A percentile compares a stretch with the other conserved stretches of the same genome.
Conservation (phyloP, 2,113 vertebrate genomes). For the Pungitius pungitius region DNA sequence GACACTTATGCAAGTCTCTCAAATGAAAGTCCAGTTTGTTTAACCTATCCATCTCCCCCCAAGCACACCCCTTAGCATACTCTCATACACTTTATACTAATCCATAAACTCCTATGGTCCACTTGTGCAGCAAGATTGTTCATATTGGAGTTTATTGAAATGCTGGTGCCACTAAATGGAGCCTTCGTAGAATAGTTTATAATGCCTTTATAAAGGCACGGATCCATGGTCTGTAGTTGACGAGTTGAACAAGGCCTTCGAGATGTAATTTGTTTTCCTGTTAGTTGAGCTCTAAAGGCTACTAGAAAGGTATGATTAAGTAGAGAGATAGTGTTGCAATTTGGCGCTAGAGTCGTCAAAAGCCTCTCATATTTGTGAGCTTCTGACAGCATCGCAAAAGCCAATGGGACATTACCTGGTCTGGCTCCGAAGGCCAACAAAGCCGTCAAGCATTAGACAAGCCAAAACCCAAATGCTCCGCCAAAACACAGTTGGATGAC, state of each 20-base stretch:
- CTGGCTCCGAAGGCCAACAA: constrained; percentile 35
- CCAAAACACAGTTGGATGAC: constrained; percentile 55
- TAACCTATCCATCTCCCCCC: background rate
- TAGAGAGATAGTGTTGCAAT: constrained; percentile 43
- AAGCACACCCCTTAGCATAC: background rate
- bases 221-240: background rate
- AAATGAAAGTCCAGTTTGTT: background rate
- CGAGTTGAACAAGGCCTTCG: constrained; percentile 8
- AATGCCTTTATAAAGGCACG: background rate
- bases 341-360: constrained; percentile 49
- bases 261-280: constrained; percentile 27
- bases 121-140: background rate
- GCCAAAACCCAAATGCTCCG: constrained; percentile 29
- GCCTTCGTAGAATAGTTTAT: too few relatives aligned
- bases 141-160: background rate
- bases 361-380: constrained; percentile 20
- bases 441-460: background rate
- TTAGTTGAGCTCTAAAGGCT: constrained; percentile 29
- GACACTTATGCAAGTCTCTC: background rate
- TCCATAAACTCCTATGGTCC: background rate
- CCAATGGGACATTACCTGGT: constrained; percentile 50
- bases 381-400: constrained; percentile 40
- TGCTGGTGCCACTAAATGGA: background rate
- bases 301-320: constrained; percentile 40
- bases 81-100: background rate